These are phyloP conservation scores for Petroica traversi DNA, from an alignment of 2,113 vertebrate species.

Conservation along the genomic window DNA sequence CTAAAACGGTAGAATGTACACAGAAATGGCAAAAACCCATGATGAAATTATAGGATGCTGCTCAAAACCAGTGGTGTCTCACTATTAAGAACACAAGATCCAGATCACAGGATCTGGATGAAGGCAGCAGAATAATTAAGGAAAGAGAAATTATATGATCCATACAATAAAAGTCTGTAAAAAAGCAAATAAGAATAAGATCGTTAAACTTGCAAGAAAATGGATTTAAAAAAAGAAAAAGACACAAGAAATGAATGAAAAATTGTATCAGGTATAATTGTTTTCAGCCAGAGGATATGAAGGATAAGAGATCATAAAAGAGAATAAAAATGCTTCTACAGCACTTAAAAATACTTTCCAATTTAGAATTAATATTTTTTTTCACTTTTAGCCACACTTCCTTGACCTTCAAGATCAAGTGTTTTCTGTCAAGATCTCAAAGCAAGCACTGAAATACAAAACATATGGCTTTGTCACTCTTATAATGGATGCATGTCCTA, in stretches of 20 bases:
- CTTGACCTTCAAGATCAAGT: neutral
- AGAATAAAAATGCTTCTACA: neutral
- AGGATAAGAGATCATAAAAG: neutral
- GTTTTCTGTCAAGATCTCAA: neutral
- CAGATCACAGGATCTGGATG: neutral
- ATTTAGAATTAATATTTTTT: neutral
- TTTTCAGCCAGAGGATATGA: neutral
- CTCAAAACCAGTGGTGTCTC: neutral
- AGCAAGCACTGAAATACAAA: neutral
- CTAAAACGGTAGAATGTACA: neutral
- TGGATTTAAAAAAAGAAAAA: neutral
- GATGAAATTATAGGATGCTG: neutral
- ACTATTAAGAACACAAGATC: neutral
- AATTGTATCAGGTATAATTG: neutral
- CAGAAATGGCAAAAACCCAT: neutral
- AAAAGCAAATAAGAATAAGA: neutral
- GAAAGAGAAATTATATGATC: neutral
- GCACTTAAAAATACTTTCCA: neutral
- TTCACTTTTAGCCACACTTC: neutral
- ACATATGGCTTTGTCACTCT: neutral
- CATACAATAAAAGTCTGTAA: neutral
- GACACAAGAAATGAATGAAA: neutral
- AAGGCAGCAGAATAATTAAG: neutral
- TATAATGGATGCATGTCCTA: neutral
- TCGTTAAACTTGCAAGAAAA: neutral